A percentile compares a stretch with the other conserved stretches of the same genome.
Conservation (phyloP, 2,888 invertebrate species). For the Ditylenchus weischeri region DNA sequence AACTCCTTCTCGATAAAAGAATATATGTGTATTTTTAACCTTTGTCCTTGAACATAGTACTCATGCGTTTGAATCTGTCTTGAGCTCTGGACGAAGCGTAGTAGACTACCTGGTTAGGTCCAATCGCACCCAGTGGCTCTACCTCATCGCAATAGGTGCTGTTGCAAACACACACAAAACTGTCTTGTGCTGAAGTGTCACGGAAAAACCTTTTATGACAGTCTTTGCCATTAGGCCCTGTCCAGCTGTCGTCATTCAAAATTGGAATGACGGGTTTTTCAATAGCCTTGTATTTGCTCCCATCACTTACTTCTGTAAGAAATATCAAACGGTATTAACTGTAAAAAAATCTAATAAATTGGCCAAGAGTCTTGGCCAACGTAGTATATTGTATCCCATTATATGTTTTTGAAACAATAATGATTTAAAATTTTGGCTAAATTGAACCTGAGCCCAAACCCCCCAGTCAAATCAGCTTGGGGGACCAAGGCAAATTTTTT, state of each 20-base stretch:
- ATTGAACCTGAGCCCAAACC: too few relatives aligned
- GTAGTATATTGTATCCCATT: too few relatives aligned
- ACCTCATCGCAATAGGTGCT: slow-evolving; percentile 21
- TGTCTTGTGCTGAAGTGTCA: slow-evolving; percentile 9
- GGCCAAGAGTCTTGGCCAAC: too few relatives aligned
- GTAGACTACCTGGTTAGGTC: not conserved
- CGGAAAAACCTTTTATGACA: not conserved
- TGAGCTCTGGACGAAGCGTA: slow-evolving; percentile 14
- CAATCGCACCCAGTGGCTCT: slow-evolving; percentile 7
- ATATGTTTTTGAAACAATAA: too few relatives aligned
- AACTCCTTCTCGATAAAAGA: too few relatives aligned
- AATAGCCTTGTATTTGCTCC: not conserved
- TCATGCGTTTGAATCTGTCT: slow-evolving; percentile 7
- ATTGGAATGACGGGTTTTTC: not conserved
- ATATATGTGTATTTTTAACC: not conserved
- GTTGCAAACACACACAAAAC: slow-evolving; percentile 20
- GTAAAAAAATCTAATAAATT: too few relatives aligned
- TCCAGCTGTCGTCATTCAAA: not conserved
- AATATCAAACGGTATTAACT: not conserved
- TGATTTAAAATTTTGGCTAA: too few relatives aligned
- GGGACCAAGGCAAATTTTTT: too few relatives aligned
- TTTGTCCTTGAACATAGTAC: not conserved
- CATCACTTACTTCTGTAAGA: not conserved
- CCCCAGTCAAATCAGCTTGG: too few relatives aligned
- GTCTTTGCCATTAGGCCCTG: too few relatives aligned